Evolutionary conservation across 2,113 vertebrate genomes (phyloP).

Genomic region (Phoxinus phoxinus): DNA sequence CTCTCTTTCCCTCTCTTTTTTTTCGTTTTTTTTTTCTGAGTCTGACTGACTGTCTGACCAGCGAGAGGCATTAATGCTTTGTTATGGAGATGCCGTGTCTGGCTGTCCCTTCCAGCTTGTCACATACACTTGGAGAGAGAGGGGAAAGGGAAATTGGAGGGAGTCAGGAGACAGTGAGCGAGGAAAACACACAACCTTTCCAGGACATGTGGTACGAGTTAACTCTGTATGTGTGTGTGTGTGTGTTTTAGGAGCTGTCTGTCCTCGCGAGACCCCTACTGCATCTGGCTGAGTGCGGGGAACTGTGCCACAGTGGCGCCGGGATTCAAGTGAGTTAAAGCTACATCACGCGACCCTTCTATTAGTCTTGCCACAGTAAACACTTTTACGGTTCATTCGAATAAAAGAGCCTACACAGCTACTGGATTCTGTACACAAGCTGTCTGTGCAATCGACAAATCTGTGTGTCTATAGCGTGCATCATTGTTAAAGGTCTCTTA

Average conservation of each 20-base stretch:
- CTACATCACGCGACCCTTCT: slow-evolving; percentile 30
- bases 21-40: too few relatives aligned
- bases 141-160: slow-evolving; percentile 2
- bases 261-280: slow-evolving; percentile 88
- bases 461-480: not conserved
- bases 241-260: slow-evolving; percentile 81
- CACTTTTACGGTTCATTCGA: slow-evolving; percentile 26
- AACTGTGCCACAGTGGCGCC: slow-evolving; percentile 78
- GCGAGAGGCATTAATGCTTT: slow-evolving; percentile 26
- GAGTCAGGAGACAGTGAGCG: slow-evolving; percentile 18
- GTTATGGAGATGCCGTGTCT: slow-evolving; percentile 41
- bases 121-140: slow-evolving; percentile 13
- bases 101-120: slow-evolving; percentile 48
- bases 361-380: slow-evolving; percentile 25
- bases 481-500: slow-evolving; percentile 11
- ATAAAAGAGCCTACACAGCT: slow-evolving; percentile 2
- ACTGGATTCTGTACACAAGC: not conserved
- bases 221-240: slow-evolving; percentile 41
- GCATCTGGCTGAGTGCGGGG: slow-evolving; percentile 82
- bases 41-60: slow-evolving; percentile 29
- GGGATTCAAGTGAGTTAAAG: slow-evolving; percentile 78
- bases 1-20: slow-evolving; percentile 13
- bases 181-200: slow-evolving; percentile 34
- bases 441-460: not conserved
- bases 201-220: slow-evolving; percentile 51